Evolutionary conservation across 2,888 invertebrate genomes (phyloP).

Genomic region (Hermodice carunculata): DNA sequence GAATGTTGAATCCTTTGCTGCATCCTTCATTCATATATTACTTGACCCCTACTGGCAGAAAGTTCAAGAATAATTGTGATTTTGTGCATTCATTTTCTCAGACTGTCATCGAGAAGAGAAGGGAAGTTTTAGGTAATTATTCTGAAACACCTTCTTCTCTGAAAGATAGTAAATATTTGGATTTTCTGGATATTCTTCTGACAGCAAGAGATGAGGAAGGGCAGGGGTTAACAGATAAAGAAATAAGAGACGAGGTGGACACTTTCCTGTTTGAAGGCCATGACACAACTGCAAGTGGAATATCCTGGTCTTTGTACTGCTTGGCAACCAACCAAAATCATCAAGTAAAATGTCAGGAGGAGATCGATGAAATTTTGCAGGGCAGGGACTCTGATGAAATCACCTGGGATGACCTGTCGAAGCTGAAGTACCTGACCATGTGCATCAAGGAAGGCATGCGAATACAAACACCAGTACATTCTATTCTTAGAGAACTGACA

Average conservation of each 20-base stretch:
- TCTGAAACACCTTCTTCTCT: too few species aligned
- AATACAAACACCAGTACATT: conserved; percentile 48
- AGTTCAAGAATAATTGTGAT: conserved; percentile 52
- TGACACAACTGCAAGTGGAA: conserved; percentile 3
- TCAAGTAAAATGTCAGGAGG: background rate
- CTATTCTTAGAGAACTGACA: conserved; percentile 47
- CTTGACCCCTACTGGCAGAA: conserved; percentile 45
- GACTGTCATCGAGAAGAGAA: conserved; percentile 54
- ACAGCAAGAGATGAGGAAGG: conserved; percentile 46
- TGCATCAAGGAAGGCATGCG: conserved; percentile 54
- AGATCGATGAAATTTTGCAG: background rate
- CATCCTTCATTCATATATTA: conserved; percentile 45
- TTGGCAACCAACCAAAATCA: background rate
- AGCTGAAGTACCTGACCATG: conserved; percentile 50
- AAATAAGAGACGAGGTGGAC: conserved; percentile 58
- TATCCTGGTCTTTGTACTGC: background rate
- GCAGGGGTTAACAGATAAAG: conserved; percentile 49
- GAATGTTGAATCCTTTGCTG: conserved; percentile 40
- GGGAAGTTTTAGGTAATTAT: too few species aligned
- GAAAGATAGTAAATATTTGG: too few species aligned
- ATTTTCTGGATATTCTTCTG: conserved; percentile 39
- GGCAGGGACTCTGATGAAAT: conserved; percentile 8
- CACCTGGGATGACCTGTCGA: conserved; percentile 50
- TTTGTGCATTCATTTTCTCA: conserved; percentile 58
- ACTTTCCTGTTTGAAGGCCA: conserved; percentile 46